These are phyloP conservation scores for Ariopsis seemanni DNA, from an alignment of 2,113 vertebrate species.

Conservation along the genomic window DNA sequence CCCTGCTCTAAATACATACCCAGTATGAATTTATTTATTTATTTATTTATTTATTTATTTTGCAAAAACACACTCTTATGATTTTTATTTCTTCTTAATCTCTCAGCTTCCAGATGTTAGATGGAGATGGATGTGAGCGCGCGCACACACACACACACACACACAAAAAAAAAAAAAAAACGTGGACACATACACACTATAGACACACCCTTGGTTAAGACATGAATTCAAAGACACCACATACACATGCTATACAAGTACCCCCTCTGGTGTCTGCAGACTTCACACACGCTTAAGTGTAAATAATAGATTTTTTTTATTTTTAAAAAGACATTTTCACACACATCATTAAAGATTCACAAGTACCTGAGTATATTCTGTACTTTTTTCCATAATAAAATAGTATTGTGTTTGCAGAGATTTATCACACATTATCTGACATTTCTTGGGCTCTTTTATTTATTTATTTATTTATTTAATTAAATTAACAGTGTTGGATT, in stretches of 20 bases:
- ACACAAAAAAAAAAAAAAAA: too few species aligned
- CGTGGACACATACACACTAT: neutral
- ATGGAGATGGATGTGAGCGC: neutral
- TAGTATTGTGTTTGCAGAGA: neutral
- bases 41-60: neutral
- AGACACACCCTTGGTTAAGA: conserved; percentile 22
- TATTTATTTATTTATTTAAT: neutral
- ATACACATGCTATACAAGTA: conserved; percentile 41
- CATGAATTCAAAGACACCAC: conserved; percentile 5
- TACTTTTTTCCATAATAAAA: neutral
- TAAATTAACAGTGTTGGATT: neutral
- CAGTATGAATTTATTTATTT: neutral
- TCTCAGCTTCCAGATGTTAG: neutral
- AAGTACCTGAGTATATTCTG: neutral
- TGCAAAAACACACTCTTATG: neutral
- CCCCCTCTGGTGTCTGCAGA: conserved; percentile 53
- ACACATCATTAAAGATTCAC: neutral
- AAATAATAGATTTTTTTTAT: neutral
- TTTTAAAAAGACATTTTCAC: neutral
- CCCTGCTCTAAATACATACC: neutral
- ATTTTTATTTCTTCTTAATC: neutral
- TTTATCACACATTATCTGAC: neutral
- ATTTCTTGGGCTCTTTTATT: neutral
- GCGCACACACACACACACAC: conserved; percentile 3
- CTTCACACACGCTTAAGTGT: conserved; percentile 7